Base-by-base conservation (phyloP, 2,888 invertebrate species). In the Cremastinae sp. region DNA sequence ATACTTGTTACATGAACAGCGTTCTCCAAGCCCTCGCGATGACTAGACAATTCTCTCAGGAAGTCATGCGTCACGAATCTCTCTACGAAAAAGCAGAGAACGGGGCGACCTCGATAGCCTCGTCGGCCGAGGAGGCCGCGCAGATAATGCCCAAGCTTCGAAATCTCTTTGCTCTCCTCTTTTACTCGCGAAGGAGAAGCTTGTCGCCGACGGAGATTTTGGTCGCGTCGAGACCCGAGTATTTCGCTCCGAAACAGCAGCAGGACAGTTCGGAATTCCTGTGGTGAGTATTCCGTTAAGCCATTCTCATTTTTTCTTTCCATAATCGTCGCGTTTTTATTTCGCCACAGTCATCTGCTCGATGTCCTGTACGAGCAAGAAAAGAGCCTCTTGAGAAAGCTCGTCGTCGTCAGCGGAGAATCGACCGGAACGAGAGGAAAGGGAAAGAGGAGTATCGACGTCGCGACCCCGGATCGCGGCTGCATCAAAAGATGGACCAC, bases 1-100 rank as follows among this genome's bases (percentile, higher is more conserved):
- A 96, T 85, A 96, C 96, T 0, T 97, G 97, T 88, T 97, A 96
- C 84, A 95, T 96, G 95, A 97, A 97, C 90, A 96, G 96, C 86
- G 94, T 96, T 0, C 90, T 96, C 74, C 97, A 97, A 88, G 95
- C 96, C 0, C 90, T 97, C 45, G 94, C 94, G 68, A 95, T 96
- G 93, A 96, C 96, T 22, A 94, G 93, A 87, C 93, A 94, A 92
- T 95, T 96, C 85, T 93, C 95, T 79, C 93, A 93, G 2, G 93
- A 94, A 82, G 92, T 95, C 36, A 88, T 95, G 75, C 83, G 80
- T 74, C 85, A 86, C 68, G 84, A 85, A 59, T 66, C 79, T 8
- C 72, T 62, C 0, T 34, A 18, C 0, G 53, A 74, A 9, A 51
- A 34, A 7, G 78, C 70, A 20, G 84, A 86, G 12, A 56, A 72